These are phyloP conservation scores for Caenorhabditis zanzibari DNA, from an alignment of 2,888 invertebrate genomes.

Conservation along the genomic window DNA sequence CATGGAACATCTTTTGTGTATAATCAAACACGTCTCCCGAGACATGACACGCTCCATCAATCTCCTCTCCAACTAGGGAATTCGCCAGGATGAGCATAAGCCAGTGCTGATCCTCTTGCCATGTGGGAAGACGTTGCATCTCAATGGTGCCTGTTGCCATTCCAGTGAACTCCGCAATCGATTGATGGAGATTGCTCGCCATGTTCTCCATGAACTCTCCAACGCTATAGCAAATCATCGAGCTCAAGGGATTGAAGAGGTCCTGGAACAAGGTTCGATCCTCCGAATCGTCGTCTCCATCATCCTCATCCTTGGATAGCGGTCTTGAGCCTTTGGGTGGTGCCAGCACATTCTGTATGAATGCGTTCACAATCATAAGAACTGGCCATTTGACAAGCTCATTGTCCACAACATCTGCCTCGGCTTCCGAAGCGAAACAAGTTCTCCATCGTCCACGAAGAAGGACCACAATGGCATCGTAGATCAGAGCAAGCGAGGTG, in stretches of 20 bases:
- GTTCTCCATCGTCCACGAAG: constrained; percentile 83
- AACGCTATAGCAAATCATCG: constrained; percentile 73
- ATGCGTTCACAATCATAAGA: constrained; percentile 88
- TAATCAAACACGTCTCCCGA: constrained; percentile 70
- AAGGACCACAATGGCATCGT: constrained; percentile 88
- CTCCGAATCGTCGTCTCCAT: constrained; percentile 87
- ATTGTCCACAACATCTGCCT: constrained; percentile 62
- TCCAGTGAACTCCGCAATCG: constrained; percentile 57
- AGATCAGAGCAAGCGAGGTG: constrained; percentile 88
- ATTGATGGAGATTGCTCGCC: constrained; percentile 60
- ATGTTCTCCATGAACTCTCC: constrained; percentile 69
- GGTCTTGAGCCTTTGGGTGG: constrained; percentile 89
- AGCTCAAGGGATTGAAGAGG: constrained; percentile 84
- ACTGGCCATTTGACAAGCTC: constrained; percentile 72
- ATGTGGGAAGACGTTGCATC: constrained; percentile 86
- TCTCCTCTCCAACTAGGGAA: constrained; percentile 72
- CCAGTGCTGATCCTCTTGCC: constrained; percentile 95
- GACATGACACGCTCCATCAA: constrained; percentile 72
- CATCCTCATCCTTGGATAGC: constrained; percentile 85
- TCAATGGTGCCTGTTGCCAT: constrained; percentile 78
- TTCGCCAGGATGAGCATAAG: constrained; percentile 88
- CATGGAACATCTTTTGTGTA: constrained; percentile 42
- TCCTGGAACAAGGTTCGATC: constrained; percentile 85
- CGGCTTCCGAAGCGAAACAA: constrained; percentile 37
- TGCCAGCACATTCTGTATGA: constrained; percentile 89